Evolutionary conservation across 1,140 invertebrate species (phyloP).

Genomic region (Bombus confusus): DNA sequence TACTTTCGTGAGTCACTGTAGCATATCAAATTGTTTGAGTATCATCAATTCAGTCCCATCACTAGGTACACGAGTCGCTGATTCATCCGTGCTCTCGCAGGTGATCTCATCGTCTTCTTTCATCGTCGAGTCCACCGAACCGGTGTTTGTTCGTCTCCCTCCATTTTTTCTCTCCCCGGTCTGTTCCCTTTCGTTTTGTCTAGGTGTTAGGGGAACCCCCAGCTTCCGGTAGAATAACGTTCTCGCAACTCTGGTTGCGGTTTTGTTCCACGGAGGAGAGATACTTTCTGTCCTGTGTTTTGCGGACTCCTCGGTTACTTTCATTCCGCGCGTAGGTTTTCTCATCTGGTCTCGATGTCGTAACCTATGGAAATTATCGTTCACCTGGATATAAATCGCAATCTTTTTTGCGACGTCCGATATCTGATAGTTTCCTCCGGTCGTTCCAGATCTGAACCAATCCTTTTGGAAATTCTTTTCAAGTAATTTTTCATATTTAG

Average conservation of each 20-base stretch:
- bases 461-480: no score
- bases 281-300: background rate
- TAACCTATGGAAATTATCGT: background rate
- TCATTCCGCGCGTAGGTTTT: background rate
- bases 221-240: constrained; percentile 21
- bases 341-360: background rate
- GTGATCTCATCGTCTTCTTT: constrained; percentile 45
- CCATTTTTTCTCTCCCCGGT: background rate
- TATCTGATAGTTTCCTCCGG: background rate
- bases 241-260: background rate
- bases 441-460: background rate
- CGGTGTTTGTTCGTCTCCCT: no score
- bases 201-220: background rate
- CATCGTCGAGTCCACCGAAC: background rate
- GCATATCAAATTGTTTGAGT: background rate
- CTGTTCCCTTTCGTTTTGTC: background rate
- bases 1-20: background rate
- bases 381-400: background rate
- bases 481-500: background rate
- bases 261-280: background rate
- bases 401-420: background rate
- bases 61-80: background rate
- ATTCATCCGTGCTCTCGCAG: constrained; percentile 40
- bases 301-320: background rate
- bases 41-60: background rate